phyloP scores from a whole-genome alignment of 2,113 vertebrate species.

The Epinephelus lanceolatus region DNA sequence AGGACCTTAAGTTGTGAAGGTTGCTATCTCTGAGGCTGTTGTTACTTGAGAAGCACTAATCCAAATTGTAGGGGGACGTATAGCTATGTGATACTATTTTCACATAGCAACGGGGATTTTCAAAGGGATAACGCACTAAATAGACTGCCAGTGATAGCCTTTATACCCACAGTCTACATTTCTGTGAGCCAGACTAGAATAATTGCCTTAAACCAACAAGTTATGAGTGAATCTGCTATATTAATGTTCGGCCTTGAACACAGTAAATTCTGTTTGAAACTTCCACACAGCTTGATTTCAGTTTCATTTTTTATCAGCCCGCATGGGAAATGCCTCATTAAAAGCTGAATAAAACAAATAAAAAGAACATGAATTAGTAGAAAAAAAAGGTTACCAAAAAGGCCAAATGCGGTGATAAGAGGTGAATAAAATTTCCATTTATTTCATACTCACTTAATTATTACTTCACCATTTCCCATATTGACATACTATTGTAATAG shows the following conservation, averaged over 20 bases:
- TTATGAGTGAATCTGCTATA: not conserved
- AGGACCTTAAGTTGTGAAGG: no score
- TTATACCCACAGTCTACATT: no score
- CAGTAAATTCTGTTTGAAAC: not conserved
- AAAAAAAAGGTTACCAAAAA: no score
- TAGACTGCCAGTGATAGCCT: no score
- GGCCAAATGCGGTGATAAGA: not conserved
- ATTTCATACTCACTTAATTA: not conserved
- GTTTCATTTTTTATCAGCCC: not conserved
- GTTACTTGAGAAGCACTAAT: no score
- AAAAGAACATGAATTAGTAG: no score
- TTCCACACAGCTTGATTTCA: not conserved
- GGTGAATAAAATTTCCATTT: not conserved
- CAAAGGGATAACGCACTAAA: no score
- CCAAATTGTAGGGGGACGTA: no score
- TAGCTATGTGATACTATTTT: no score
- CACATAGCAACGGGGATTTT: no score
- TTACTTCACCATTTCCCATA: not conserved
- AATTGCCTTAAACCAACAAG: not conserved
- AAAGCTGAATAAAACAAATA: no score
- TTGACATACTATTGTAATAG: not conserved
- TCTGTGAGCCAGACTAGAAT: not conserved
- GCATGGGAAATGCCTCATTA: not conserved
- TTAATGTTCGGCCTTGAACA: not conserved
- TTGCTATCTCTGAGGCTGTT: no score